Percentiles rank a stretch among this genome's conserved stretches.
Evolutionary conservation across 2,797 vertebrate genomes (phyloP).

Genomic region (Spheniscus humboldti): DNA sequence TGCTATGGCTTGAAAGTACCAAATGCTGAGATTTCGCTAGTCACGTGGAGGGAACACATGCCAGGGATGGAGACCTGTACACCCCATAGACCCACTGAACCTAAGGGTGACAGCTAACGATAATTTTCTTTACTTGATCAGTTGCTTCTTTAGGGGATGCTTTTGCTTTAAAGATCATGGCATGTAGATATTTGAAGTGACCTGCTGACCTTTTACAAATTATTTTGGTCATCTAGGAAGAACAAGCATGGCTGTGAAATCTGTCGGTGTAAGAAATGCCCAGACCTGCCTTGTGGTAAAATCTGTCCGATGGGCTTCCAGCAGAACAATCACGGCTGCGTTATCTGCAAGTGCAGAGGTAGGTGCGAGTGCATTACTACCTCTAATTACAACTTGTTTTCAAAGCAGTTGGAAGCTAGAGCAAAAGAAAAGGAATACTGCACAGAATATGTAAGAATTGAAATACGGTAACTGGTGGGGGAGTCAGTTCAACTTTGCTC

Average conservation of each 20-base stretch:
- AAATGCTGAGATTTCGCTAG: not conserved
- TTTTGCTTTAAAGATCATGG: not conserved
- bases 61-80: not conserved
- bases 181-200: not conserved
- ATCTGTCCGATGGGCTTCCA: conserved; percentile 85
- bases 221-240: conserved; percentile 76
- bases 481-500: not conserved
- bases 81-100: not conserved
- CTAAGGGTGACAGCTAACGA: not conserved
- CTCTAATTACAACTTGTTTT: not conserved
- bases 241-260: conserved; percentile 90
- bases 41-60: not conserved
- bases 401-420: not conserved
- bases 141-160: not conserved
- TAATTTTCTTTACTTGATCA: not conserved
- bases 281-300: conserved; percentile 83
- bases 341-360: conserved; percentile 87
- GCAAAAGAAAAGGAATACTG: not conserved
- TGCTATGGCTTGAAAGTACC: not conserved
- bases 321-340: conserved; percentile 82
- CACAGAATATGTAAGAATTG: not conserved
- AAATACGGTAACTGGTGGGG: not conserved
- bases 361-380: not conserved
- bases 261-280: conserved; percentile 89
- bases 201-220: conserved; percentile 55